phyloP scores from a whole-genome alignment of 1,140 invertebrate genomes.

The Danaus plexippus region DNA sequence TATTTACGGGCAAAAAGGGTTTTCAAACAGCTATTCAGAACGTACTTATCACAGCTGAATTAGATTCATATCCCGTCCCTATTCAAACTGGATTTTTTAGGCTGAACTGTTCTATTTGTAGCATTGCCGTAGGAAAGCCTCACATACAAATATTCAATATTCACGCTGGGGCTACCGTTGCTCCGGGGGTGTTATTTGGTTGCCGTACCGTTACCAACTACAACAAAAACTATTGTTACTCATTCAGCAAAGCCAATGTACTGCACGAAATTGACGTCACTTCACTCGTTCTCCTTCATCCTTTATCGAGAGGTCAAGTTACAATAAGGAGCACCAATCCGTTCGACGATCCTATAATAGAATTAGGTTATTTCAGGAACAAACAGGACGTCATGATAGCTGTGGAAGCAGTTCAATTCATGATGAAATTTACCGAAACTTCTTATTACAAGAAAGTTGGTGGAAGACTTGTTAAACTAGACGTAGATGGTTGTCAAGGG shows the following conservation, averaged over 20 bases:
- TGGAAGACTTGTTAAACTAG: conserved; percentile 36
- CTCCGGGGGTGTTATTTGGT: conserved; percentile 79
- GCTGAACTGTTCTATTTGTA: conserved; percentile 22
- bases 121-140: conserved; percentile 24
- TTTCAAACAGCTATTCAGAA: conserved; percentile 35
- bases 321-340: conserved; percentile 72
- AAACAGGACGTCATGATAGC: conserved; percentile 59
- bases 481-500: conserved; percentile 74
- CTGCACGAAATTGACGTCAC: conserved; percentile 54
- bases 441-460: conserved; percentile 42
- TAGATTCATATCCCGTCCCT: conserved; percentile 40
- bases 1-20: conserved; percentile 38
- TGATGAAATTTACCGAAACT: conserved; percentile 40
- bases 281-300: conserved; percentile 66
- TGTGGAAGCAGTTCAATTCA: conserved; percentile 55
- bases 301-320: conserved; percentile 74
- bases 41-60: conserved; percentile 31
- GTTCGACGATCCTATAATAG: conserved; percentile 74
- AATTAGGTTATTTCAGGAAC: conserved; percentile 74
- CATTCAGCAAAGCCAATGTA: conserved; percentile 78
- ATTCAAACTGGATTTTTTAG: conserved; percentile 43
- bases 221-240: conserved; percentile 76
- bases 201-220: conserved; percentile 77
- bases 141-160: conserved; percentile 54
- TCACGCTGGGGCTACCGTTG: conserved; percentile 36